Evolutionary conservation across 2,888 invertebrate species (phyloP).

Genomic region (Barypeithes pellucidus): DNA sequence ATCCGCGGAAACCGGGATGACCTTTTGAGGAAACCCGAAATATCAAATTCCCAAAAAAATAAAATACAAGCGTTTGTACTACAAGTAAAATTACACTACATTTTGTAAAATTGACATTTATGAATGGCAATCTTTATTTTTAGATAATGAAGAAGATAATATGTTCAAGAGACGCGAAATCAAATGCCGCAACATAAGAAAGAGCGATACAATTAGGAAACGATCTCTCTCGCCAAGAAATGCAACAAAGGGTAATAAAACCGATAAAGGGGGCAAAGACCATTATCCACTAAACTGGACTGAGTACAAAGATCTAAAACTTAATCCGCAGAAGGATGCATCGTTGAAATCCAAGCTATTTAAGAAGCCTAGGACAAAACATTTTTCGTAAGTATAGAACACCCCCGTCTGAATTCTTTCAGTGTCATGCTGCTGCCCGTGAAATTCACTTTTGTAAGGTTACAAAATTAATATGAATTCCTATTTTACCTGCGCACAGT

Average conservation of each 20-base stretch:
- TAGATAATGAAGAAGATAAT: constrained; percentile 46
- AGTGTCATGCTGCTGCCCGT: too few relatives aligned
- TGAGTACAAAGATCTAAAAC: constrained; percentile 57
- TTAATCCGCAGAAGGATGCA: constrained; percentile 53
- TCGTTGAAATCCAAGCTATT: constrained; percentile 56
- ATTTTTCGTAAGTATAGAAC: constrained; percentile 49
- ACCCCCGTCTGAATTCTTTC: too few relatives aligned
- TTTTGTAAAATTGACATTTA: too few relatives aligned
- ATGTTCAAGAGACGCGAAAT: constrained; percentile 60
- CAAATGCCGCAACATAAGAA: constrained; percentile 60
- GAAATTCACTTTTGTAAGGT: too few relatives aligned
- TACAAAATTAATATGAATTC: too few relatives aligned
- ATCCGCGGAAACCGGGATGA: too few relatives aligned
- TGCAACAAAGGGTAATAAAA: constrained; percentile 46
- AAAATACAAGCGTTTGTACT: too few relatives aligned
- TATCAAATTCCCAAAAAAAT: too few relatives aligned
- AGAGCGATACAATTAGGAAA: constrained; percentile 47
- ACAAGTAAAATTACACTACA: too few relatives aligned
- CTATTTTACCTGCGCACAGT: too few relatives aligned
- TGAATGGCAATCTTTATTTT: too few relatives aligned
- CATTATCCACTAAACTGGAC: constrained; percentile 62
- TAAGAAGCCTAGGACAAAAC: constrained; percentile 42
- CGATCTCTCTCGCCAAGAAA: constrained; percentile 54
- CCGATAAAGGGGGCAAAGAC: constrained; percentile 25
- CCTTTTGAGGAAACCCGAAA: too few relatives aligned